phyloP scores from a whole-genome alignment of 2,797 vertebrate genomes.

The Sebastes kiyomatsui region DNA sequence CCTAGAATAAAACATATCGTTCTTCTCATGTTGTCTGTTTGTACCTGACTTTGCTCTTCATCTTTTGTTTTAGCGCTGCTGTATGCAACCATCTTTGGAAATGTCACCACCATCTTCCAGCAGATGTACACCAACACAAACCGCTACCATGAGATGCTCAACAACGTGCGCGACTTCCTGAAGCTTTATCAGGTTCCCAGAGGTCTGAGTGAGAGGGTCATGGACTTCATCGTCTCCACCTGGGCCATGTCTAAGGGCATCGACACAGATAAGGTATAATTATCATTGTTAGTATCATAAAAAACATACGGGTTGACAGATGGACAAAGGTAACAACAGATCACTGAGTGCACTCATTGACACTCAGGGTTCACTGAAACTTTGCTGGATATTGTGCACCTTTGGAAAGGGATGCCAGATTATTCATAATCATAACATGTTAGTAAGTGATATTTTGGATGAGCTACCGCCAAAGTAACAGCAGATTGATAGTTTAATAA shows the following conservation, averaged over 20 bases:
- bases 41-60: not conserved
- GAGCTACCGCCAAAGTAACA: not conserved
- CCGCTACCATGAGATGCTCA: conserved; percentile 98
- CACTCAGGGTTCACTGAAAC: not conserved
- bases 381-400: not conserved
- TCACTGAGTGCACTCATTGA: not conserved
- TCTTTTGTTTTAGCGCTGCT: conserved; percentile 75
- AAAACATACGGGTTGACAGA: not conserved
- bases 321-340: conserved; percentile 19
- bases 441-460: not conserved
- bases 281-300: not conserved
- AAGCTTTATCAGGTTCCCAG: conserved; percentile 98
- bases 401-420: not conserved
- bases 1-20: not conserved
- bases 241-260: conserved; percentile 99
- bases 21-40: not conserved
- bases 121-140: conserved; percentile 99
- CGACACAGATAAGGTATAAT: conserved; percentile 94
- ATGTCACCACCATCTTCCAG: conserved; percentile 99
- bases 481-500: not conserved
- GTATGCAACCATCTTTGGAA: conserved; percentile 99
- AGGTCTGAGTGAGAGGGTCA: conserved; percentile 97
- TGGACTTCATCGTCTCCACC: conserved; percentile 99
- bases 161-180: conserved; percentile 97
- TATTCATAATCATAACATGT: not conserved